Evolutionary conservation across 2,113 vertebrate species (phyloP).

Genomic region (Centropristis striata): DNA sequence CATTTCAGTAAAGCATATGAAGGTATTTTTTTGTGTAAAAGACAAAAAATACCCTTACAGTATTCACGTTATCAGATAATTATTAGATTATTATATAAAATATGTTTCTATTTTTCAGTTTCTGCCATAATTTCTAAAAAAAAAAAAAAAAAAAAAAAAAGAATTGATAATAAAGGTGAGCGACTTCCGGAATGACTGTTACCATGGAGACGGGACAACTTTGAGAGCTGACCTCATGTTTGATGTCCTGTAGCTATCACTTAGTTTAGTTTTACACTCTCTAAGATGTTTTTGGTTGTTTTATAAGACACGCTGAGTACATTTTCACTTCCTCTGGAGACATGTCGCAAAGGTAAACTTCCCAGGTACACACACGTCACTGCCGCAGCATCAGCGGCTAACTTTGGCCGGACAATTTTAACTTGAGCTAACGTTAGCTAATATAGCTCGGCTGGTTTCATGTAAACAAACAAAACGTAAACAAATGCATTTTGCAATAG

Average conservation of each 20-base stretch:
- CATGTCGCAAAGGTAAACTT: slow-evolving; percentile 82
- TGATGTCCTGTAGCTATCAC: background rate
- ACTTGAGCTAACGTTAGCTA: background rate
- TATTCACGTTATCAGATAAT: too few species aligned
- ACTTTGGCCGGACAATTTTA: background rate
- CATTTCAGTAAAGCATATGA: too few species aligned
- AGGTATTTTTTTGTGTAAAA: too few species aligned
- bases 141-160: too few species aligned
- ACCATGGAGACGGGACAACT: slow-evolving; percentile 53
- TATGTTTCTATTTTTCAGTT: too few species aligned
- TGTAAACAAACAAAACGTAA: background rate
- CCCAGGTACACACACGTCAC: background rate
- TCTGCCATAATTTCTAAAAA: too few species aligned
- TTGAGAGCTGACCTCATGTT: background rate
- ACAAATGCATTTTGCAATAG: too few species aligned
- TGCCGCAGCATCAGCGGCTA: background rate
- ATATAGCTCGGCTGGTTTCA: background rate
- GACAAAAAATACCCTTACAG: too few species aligned
- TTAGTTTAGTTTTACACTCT: background rate
- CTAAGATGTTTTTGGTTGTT: background rate
- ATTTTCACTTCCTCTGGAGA: background rate
- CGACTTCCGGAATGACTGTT: slow-evolving; percentile 59
- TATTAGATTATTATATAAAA: too few species aligned
- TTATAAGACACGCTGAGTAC: background rate
- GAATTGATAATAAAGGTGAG: too few species aligned